These are phyloP conservation scores for Drosophila histrio DNA, from an alignment of 2,888 invertebrate genomes.

Conservation along the genomic window DNA sequence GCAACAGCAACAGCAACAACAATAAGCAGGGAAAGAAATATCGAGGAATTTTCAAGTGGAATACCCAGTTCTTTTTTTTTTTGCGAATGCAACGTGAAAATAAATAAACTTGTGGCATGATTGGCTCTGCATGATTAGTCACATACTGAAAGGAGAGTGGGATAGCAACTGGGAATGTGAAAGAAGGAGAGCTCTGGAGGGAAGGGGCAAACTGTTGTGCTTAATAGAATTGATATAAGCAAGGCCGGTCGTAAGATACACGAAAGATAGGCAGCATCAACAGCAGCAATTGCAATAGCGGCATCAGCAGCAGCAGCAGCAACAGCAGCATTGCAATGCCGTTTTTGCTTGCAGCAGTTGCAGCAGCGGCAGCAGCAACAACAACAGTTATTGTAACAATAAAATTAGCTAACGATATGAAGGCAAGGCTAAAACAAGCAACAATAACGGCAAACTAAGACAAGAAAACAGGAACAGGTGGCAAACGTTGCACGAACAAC, in stretches of 20 bases:
- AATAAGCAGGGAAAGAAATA: conserved; percentile 62
- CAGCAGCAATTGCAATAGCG: conserved; percentile 24
- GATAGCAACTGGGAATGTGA: conserved; percentile 1
- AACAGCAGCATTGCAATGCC: conserved; percentile 51
- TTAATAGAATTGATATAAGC: conserved; percentile 78
- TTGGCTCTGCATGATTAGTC: conserved; percentile 78
- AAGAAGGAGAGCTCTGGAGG: background rate
- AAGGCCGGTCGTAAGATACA: conserved; percentile 76
- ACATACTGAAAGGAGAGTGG: conserved; percentile 63
- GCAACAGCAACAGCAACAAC: conserved; percentile 33
- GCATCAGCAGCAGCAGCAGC: conserved; percentile 18
- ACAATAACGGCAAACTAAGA: conserved; percentile 78
- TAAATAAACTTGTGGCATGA: conserved; percentile 79
- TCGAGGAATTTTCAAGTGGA: conserved; percentile 78
- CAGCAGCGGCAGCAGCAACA: conserved; percentile 51
- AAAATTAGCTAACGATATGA: conserved; percentile 79
- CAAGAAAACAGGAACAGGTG: conserved; percentile 72
- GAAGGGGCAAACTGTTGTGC: conserved; percentile 55
- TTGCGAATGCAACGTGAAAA: conserved; percentile 74
- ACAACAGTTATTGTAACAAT: conserved; percentile 79
- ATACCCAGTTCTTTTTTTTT: conserved; percentile 73
- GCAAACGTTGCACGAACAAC: conserved; percentile 77
- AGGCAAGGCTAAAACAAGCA: conserved; percentile 68
- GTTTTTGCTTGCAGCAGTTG: conserved; percentile 51
- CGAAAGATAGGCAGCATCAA: conserved; percentile 65